Evolutionary conservation across 1,140 invertebrate genomes (phyloP), one percentile per base, ranked within the genome.

Genomic region (Helicoverpa zea): DNA sequence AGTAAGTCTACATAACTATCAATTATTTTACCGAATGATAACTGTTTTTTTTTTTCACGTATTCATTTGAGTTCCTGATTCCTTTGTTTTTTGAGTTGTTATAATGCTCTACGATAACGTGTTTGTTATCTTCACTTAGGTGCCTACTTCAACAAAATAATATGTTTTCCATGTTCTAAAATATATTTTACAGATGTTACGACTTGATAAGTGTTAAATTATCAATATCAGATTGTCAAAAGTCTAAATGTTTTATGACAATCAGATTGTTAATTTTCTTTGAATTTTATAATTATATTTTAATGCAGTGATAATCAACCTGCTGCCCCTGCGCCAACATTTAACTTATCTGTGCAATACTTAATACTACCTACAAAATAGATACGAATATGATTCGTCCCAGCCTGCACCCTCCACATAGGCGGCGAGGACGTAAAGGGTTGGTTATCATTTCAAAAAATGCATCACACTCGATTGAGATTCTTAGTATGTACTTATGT

Each of bases 141-240:
- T 54, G 14, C 58, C 29, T 59, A 75, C 13, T 47, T 56, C 61
- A 13, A 56, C 61, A 56, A 78, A 63, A 66, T 43, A 43, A 43
- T 74, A n/a, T 66, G 56, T 66, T 66, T 78, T 66, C 63, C 43
- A 78, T 75, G 61, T 78, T 66, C 49, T 43, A 78, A 63, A 76
- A 63, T 35, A 23, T 66, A 16, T 35, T 54, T 78, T 52, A 52
- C 49, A 52, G 75, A 78, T 78, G 75, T 66, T 66, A 56, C 10
- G 29, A 66, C 49, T 64, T 35, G 75, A 78, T 78, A 78, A 76
- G 23, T 54, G 23, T 66, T 54, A 47, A 66, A 66, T 78, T 78
- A 78, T 66, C 61, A 78, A 30, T 16, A 66, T 78, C 75, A 66
- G 75, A 66, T 78, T 66, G 51, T 78, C 43, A n/a, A 66, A 54